Evolutionary conservation across 64 coral and sea anemone species (phyloP).

Genomic region (Pocillopora verrucosa): DNA sequence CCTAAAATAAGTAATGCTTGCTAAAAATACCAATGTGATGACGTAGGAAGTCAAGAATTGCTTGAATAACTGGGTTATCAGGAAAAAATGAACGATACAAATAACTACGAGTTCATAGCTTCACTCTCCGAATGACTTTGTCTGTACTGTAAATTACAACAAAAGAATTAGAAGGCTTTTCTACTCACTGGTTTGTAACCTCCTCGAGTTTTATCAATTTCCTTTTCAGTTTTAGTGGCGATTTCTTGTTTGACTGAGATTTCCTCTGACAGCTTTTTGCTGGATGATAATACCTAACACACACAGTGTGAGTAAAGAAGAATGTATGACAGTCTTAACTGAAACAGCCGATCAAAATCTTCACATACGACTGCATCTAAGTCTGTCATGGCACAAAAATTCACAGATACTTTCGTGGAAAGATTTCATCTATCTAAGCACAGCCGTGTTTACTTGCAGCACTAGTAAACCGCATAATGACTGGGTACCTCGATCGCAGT

Average conservation of each 20-base stretch:
- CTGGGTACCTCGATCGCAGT: slow-evolving; percentile 84
- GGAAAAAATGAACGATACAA: too few relatives aligned
- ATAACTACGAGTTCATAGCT: not conserved
- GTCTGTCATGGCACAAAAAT: too few relatives aligned
- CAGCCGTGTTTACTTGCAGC: too few relatives aligned
- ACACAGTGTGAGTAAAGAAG: too few relatives aligned
- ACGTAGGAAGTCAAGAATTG: too few relatives aligned
- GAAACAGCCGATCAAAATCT: too few relatives aligned
- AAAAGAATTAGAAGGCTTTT: not conserved
- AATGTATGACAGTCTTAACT: too few relatives aligned
- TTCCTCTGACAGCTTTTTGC: slow-evolving; percentile 86
- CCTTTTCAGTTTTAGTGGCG: slow-evolving; percentile 86
- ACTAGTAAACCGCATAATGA: not conserved
- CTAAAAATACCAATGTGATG: too few relatives aligned
- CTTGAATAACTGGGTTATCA: too few relatives aligned
- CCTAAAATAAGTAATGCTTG: too few relatives aligned
- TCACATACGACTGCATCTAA: too few relatives aligned
- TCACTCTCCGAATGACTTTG: not conserved
- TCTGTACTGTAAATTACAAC: not conserved
- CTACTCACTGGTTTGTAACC: slow-evolving; percentile 86
- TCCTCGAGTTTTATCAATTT: slow-evolving; percentile 89
- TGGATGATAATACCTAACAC: slow-evolving; percentile 85
- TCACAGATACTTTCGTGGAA: too few relatives aligned
- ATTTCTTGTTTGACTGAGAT: slow-evolving; percentile 96
- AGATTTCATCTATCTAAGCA: not conserved